These are phyloP conservation scores for Tetraneura akinire DNA, from an alignment of 1,140 invertebrate species.

Conservation along the genomic window DNA sequence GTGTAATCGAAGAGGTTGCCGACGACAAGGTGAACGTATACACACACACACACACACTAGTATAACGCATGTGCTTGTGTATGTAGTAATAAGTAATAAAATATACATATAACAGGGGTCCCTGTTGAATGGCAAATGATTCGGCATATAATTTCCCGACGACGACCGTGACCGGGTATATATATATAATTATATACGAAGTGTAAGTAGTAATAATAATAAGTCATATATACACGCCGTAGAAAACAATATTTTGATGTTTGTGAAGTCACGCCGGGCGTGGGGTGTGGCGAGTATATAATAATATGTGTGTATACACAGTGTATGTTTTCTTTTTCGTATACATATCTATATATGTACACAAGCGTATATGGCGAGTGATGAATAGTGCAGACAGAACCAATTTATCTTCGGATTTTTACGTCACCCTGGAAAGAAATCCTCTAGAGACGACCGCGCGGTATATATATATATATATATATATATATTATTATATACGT, in stretches of 20 bases:
- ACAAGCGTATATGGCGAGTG: not conserved
- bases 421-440: conserved; percentile 46
- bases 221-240: not conserved
- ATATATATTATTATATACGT: no score
- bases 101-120: no score
- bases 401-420: conserved; percentile 51
- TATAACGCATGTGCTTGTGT: no score
- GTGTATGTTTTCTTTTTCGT: not conserved
- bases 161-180: not conserved
- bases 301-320: not conserved
- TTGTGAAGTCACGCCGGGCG: conserved; percentile 40
- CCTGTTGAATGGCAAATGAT: conserved; percentile 43
- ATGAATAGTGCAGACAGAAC: conserved; percentile 51
- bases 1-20: not conserved
- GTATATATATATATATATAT: no score
- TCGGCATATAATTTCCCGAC: conserved; percentile 25
- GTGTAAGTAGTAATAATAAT: not conserved
- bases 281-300: no score
- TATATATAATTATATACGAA: no score
- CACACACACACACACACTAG: no score
- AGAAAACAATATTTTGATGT: conserved; percentile 49
- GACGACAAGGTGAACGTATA: conserved; percentile 18
- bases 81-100: not conserved
- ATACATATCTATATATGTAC: not conserved
- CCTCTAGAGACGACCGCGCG: conserved; percentile 41